Conservation (phyloP, 2,888 invertebrate genomes). For the Mantis religiosa region DNA sequence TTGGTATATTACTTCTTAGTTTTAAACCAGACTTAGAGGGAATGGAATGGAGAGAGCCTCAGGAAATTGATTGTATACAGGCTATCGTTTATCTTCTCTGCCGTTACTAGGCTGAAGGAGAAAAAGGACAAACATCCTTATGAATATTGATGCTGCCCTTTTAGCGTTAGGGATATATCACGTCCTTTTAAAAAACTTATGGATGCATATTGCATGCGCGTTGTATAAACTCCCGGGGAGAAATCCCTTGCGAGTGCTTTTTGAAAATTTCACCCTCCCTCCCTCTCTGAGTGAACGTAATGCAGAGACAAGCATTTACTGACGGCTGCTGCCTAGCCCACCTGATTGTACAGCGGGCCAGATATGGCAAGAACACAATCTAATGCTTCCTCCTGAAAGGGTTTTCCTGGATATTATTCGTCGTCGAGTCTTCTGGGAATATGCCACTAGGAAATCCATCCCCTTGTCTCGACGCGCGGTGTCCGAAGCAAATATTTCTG, state of each 20-base stretch:
- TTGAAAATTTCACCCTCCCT: slow-evolving; percentile 11
- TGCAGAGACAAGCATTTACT: slow-evolving; percentile 26
- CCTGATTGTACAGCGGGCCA: background rate
- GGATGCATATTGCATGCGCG: slow-evolving; percentile 30
- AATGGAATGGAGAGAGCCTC: background rate
- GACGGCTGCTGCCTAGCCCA: background rate
- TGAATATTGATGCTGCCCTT: slow-evolving; percentile 29
- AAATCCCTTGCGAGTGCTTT: slow-evolving; percentile 27
- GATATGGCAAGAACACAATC: background rate
- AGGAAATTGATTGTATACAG: slow-evolving; percentile 22
- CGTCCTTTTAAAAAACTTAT: slow-evolving; percentile 29
- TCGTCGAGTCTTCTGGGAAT: background rate
- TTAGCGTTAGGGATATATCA: slow-evolving; percentile 27
- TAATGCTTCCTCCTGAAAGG: background rate
- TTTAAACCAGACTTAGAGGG: background rate
- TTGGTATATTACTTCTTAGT: no score
- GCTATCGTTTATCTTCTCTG: background rate
- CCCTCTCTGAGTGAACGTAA: slow-evolving; percentile 20
- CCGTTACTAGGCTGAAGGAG: background rate
- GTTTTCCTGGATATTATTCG: background rate
- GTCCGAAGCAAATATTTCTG: background rate
- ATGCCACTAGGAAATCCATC: background rate
- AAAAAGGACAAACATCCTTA: slow-evolving; percentile 7
- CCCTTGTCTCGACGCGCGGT: background rate
- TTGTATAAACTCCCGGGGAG: slow-evolving; percentile 20